Conservation (phyloP, 2,797 vertebrate species). For the Melanotaenia pygmaea region DNA sequence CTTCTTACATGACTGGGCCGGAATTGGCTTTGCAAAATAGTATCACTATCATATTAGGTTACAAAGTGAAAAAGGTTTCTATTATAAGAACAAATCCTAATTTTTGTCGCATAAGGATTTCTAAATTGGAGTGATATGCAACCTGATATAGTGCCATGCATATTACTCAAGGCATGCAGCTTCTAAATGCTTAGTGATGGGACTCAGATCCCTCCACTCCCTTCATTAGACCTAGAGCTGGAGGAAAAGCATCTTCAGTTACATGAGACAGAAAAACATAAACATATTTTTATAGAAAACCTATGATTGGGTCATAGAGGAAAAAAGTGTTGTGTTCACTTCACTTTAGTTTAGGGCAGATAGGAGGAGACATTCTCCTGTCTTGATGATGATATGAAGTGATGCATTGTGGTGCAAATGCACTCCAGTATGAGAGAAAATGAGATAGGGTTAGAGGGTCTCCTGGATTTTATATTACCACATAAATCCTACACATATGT, state of each 20-base stretch:
- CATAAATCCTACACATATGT: slow-evolving; percentile 26
- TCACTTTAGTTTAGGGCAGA: slow-evolving; percentile 16
- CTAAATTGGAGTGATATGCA: slow-evolving; percentile 9
- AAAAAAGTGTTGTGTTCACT: slow-evolving; percentile 17
- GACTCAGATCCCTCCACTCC: neutral
- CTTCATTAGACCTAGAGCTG: no score
- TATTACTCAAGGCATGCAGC: slow-evolving; percentile 1
- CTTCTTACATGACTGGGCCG: slow-evolving; percentile 27
- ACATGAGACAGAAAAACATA: slow-evolving; percentile 15
- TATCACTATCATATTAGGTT: slow-evolving; percentile 13
- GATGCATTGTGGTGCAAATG: neutral
- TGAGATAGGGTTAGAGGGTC: slow-evolving; percentile 7
- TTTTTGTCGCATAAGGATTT: slow-evolving; percentile 9
- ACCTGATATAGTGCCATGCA: neutral
- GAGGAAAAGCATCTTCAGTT: neutral
- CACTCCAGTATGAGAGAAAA: slow-evolving; percentile 13
- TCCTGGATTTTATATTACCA: slow-evolving; percentile 29
- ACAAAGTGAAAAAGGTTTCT: neutral
- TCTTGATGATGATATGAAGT: slow-evolving; percentile 31
- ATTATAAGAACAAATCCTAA: neutral
- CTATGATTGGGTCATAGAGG: neutral
- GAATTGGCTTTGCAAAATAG: slow-evolving; percentile 33
- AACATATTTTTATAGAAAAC: slow-evolving; percentile 7
- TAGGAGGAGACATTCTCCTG: slow-evolving; percentile 6
- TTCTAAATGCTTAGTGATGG: slow-evolving; percentile 1